Conservation (phyloP, 1,140 invertebrate genomes). For the Berghia stephanieae region DNA sequence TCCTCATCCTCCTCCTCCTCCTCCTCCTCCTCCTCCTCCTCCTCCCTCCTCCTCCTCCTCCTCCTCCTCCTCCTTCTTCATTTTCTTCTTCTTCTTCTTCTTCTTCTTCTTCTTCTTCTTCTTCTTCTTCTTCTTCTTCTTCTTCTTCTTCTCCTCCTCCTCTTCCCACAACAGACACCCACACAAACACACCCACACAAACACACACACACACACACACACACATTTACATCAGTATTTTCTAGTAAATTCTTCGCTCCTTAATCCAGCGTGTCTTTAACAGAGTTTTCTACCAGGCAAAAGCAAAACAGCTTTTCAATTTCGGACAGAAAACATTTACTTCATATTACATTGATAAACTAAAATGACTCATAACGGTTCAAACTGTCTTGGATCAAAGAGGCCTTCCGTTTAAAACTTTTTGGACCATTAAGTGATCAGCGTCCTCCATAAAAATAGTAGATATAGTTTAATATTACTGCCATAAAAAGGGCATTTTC, state of each 20-base stretch:
- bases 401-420: too few relatives aligned
- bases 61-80: not conserved
- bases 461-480: too few relatives aligned
- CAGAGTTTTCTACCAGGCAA: not conserved
- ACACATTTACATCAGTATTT: constrained; percentile 11
- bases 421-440: too few relatives aligned
- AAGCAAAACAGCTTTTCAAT: not conserved
- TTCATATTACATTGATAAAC: not conserved
- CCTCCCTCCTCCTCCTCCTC: not conserved
- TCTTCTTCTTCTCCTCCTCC: not conserved
- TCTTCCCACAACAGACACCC: not conserved
- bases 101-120: not conserved
- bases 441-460: too few relatives aligned
- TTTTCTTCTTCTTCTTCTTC: constrained; percentile 1
- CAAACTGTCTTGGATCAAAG: too few relatives aligned
- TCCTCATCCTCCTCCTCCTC: constrained; percentile 4
- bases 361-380: not conserved
- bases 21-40: not conserved
- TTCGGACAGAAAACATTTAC: not conserved
- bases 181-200: constrained; percentile 5
- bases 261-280: not conserved
- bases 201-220: constrained; percentile 17
- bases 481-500: too few relatives aligned
- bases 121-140: not conserved
- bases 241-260: not conserved